These are phyloP conservation scores for Rhagoletis pomonella DNA, from an alignment of 1,140 invertebrate genomes.

Conservation along the genomic window DNA sequence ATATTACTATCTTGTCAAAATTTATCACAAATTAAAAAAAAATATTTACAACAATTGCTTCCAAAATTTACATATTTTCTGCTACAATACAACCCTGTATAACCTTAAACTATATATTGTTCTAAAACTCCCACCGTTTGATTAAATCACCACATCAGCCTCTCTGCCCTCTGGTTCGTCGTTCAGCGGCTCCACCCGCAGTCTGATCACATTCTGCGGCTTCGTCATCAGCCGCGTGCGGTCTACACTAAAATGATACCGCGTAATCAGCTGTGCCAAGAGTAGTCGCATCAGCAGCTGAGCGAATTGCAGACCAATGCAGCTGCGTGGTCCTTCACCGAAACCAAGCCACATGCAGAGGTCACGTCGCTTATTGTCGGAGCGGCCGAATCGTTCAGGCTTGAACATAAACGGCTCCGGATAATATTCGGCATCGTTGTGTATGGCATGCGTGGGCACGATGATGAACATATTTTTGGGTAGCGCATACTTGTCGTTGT, in stretches of 20 bases:
- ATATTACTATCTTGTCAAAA: no score
- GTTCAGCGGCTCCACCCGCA: slow-evolving; percentile 62
- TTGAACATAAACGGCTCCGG: slow-evolving; percentile 80
- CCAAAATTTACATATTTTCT: background rate
- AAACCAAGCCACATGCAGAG: slow-evolving; percentile 78
- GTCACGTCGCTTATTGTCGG: slow-evolving; percentile 74
- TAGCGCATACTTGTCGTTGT: slow-evolving; percentile 73
- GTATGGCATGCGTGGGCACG: slow-evolving; percentile 73
- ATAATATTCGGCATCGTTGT: slow-evolving; percentile 75
- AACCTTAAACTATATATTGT: background rate
- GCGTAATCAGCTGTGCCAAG: slow-evolving; percentile 71
- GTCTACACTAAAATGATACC: slow-evolving; percentile 67
- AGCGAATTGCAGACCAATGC: slow-evolving; percentile 79
- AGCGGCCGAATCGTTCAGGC: slow-evolving; percentile 80
- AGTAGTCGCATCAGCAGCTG: slow-evolving; percentile 79
- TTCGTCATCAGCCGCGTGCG: slow-evolving; percentile 63
- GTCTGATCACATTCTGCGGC: slow-evolving; percentile 66
- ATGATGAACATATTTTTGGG: slow-evolving; percentile 69
- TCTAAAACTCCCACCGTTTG: background rate
- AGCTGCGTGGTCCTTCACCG: slow-evolving; percentile 74
- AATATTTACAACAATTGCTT: slow-evolving; percentile 14
- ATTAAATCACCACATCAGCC: slow-evolving; percentile 54
- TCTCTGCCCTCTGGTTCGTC: slow-evolving; percentile 53
- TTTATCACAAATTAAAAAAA: background rate
- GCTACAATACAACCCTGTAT: background rate